Evolutionary conservation across 2,113 vertebrate species (phyloP).

Genomic region (Mungos mungo): DNA sequence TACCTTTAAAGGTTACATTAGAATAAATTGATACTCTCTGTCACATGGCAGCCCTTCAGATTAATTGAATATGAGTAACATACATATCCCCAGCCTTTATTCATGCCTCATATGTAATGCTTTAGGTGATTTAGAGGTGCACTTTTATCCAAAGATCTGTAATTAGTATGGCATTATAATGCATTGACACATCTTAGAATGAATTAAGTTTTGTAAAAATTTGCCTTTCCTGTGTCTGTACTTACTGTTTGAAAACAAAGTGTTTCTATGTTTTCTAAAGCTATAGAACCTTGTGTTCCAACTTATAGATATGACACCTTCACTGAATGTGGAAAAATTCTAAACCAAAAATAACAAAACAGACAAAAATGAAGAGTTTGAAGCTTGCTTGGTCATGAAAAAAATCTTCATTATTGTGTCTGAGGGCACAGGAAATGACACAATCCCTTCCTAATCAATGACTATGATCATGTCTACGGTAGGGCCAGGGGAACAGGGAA

Average conservation of each 20-base stretch:
- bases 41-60: background rate
- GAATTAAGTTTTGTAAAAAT: background rate
- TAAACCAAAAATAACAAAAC: background rate
- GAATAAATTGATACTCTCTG: background rate
- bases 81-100: background rate
- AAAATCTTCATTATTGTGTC: background rate
- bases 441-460: background rate
- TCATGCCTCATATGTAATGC: background rate
- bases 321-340: background rate
- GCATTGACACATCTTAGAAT: background rate
- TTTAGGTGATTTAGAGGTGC: background rate
- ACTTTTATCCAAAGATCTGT: background rate
- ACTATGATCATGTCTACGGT: background rate
- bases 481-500: no score
- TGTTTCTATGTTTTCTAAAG: slow-evolving; percentile 1
- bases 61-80: background rate
- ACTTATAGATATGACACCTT: background rate
- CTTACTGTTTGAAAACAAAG: background rate
- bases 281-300: background rate
- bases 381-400: background rate
- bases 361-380: background rate
- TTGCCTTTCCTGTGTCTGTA: background rate
- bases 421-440: background rate
- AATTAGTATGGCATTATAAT: slow-evolving; percentile 1
- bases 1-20: background rate